phyloP scores from a whole-genome alignment of 2,797 vertebrate species.

The Leptodactylus fallax region DNA sequence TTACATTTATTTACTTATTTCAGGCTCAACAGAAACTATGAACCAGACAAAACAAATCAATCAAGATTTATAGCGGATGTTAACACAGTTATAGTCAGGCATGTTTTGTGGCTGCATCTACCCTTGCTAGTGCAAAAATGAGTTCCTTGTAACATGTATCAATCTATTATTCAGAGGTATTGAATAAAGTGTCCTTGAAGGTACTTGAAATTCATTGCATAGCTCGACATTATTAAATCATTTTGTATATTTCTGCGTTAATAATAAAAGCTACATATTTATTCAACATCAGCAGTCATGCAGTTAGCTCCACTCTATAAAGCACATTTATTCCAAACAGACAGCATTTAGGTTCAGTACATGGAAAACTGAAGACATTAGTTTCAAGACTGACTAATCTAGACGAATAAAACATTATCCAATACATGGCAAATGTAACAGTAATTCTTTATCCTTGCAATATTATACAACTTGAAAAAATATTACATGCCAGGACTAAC shows the following conservation, averaged over 20 bases:
- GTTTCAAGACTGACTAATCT: slow-evolving; percentile 63
- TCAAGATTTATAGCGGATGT: background rate
- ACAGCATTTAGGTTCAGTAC: slow-evolving; percentile 39
- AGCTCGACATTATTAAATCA: slow-evolving; percentile 69
- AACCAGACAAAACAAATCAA: slow-evolving; percentile 8
- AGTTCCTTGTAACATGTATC: slow-evolving; percentile 29
- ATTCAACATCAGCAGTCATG: slow-evolving; percentile 65
- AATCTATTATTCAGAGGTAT: slow-evolving; percentile 70
- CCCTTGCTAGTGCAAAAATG: slow-evolving; percentile 11
- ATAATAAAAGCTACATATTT: slow-evolving; percentile 68
- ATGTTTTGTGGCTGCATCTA: background rate
- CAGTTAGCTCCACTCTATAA: slow-evolving; percentile 54
- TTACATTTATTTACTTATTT: background rate
- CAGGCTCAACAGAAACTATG: background rate
- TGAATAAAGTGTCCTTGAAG: slow-evolving; percentile 74
- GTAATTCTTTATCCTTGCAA: slow-evolving; percentile 26
- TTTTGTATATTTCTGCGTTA: slow-evolving; percentile 70
- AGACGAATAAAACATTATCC: slow-evolving; percentile 45
- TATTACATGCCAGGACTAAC: background rate
- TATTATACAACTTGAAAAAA: slow-evolving; percentile 1
- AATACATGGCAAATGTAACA: slow-evolving; percentile 1
- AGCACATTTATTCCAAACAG: slow-evolving; percentile 65
- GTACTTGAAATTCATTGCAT: slow-evolving; percentile 69
- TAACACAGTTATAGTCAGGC: background rate
- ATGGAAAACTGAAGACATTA: slow-evolving; percentile 58